Evolutionary conservation across 2,888 invertebrate genomes (phyloP), one percentile per base, ranked within the genome.

Genomic region (Incurvaria masculella): DNA sequence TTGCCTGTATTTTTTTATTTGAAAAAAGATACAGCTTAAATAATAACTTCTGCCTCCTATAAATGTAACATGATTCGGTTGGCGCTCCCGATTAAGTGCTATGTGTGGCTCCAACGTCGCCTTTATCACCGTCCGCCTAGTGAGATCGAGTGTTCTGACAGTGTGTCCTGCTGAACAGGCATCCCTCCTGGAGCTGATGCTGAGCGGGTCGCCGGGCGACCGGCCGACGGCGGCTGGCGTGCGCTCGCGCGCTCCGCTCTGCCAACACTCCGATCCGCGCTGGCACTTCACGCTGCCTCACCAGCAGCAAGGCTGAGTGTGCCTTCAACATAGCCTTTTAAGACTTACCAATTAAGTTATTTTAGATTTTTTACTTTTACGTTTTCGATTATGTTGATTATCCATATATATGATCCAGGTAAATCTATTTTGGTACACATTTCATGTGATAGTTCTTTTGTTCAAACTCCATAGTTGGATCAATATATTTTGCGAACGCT

Each of bases 141-240:
- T 16, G 10, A 11, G n/a, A 10, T 11, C 42, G 14, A n/a, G n/a
- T n/a, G n/a, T n/a, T n/a, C n/a, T 11, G 14, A 27, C 14, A 27
- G 8, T 8, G 14, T 14, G 14, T 11, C 54, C 68, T 68, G 42
- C n/a, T n/a, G n/a, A n/a, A n/a, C 69, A 92, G 91, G 83, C 82
- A 62, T 72, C 83, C 2, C 79, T 95, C 49, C 73, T 96, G 10
- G 82, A 83, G 54, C 69, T 85, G 63, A 92, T 96, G 91, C 70
- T 96, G 40, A 88, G 90, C 52, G 69, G 80, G 3, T 79, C 85
- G 50, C 93, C 95, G 0, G 72, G 79, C 3, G 73, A 81, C 51
- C 80, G 96, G 2, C 93, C 94, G 16, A 87, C 88, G 1, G 89
- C 91, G 0, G 79, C 81, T 52, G 89, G 88, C 21, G 84, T 92